Evolutionary conservation across 53 echinoderm and acorn worm genomes (phyloP).

Genomic region (Antedon mediterranea): DNA sequence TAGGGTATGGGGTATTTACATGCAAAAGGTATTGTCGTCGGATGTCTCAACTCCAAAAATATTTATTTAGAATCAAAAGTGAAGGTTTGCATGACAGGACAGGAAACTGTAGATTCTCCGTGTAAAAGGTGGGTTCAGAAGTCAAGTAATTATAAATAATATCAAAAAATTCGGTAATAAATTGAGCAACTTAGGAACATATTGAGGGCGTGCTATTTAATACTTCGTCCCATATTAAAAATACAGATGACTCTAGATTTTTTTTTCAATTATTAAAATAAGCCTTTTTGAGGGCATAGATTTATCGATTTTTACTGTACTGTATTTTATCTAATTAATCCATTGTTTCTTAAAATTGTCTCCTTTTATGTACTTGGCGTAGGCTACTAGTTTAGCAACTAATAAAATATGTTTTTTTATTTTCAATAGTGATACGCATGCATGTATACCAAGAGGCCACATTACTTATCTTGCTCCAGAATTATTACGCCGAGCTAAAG

Average conservation of each 20-base stretch:
- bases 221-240: no score
- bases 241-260: no score
- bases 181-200: not conserved
- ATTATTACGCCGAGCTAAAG: slow-evolving; percentile 42
- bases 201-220: not conserved
- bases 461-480: slow-evolving; percentile 83
- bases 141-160: not conserved
- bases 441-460: slow-evolving; percentile 64
- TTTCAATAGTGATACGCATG: slow-evolving; percentile 25
- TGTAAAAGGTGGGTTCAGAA: slow-evolving; percentile 46
- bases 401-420: not conserved
- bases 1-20: slow-evolving; percentile 87
- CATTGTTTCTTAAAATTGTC: no score
- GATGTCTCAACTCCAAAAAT: slow-evolving; percentile 65
- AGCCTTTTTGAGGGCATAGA: no score
- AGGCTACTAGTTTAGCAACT: not conserved
- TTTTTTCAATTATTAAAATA: no score
- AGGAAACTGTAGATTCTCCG: slow-evolving; percentile 49
- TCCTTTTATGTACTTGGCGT: not conserved
- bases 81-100: slow-evolving; percentile 73
- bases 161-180: no score
- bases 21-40: slow-evolving; percentile 73
- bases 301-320: no score
- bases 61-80: slow-evolving; percentile 94
- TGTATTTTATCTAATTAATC: no score